Percentiles rank a stretch among this genome's conserved stretches.
These are phyloP conservation scores for Pollenia amentaria DNA, from an alignment of 2,888 invertebrate species.

Conservation along the genomic window DNA sequence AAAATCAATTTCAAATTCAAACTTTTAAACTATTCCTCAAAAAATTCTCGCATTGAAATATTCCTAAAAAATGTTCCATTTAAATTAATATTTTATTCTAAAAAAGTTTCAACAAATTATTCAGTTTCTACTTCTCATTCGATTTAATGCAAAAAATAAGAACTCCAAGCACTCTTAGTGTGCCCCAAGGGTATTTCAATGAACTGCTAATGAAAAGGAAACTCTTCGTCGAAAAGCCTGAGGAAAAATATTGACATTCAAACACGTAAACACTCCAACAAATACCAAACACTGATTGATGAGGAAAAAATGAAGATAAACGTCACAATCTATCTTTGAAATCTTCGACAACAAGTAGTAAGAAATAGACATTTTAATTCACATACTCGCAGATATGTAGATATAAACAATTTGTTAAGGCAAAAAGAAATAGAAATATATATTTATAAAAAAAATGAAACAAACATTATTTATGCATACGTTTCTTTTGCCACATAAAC, in stretches of 20 bases:
- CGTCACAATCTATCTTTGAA: conserved; percentile 71
- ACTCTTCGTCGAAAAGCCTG: conserved; percentile 58
- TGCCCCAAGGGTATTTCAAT: conserved; percentile 58
- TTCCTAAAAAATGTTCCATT: background rate
- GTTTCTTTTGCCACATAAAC: conserved; percentile 57
- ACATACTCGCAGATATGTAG: background rate
- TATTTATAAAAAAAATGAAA: conserved; percentile 27
- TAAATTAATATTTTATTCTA: conserved; percentile 16
- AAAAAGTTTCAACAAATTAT: conserved; percentile 49
- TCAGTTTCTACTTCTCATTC: conserved; percentile 25
- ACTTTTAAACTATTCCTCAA: background rate
- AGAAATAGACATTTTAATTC: background rate
- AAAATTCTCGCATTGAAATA: background rate
- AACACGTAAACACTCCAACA: conserved; percentile 60
- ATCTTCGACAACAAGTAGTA: conserved; percentile 57
- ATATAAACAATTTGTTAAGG: conserved; percentile 48
- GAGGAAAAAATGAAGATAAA: conserved; percentile 73
- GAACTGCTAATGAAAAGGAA: conserved; percentile 70
- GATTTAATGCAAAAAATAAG: background rate
- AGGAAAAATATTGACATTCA: conserved; percentile 61
- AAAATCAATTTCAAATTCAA: too few relatives aligned
- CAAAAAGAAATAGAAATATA: conserved; percentile 6
- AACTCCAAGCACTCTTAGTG: conserved; percentile 33
- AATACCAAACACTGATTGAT: conserved; percentile 72
- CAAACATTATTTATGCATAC: conserved; percentile 73